Evolutionary conservation across 2,888 invertebrate genomes (phyloP), one percentile per base, ranked within the genome.

Genomic region (Napeogenes inachia): DNA sequence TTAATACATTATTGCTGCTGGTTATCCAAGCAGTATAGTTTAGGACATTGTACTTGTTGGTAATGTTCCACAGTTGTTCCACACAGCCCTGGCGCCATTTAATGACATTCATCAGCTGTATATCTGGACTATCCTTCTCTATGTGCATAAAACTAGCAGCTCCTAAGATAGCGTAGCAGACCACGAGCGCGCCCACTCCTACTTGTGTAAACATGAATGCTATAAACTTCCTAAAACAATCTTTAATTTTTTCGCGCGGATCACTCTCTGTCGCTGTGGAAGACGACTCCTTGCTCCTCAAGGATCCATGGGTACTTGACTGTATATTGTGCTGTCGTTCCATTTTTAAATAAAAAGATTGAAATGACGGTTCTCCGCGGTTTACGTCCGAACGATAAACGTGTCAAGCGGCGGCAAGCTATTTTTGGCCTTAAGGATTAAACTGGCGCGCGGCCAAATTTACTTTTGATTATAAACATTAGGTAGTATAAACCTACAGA

Each of bases 191-290:
- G 61, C 97, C 97, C 45, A 97, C 97, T 71, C 97, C 97, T 75
- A 95, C 95, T 92, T 97, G 97, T 6, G 97, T 97, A 87, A 96
- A 97, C 97, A 97, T 97, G 77, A 97, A 97, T 6, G 96, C 96
- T 62, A 96, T 93, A 72, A 96, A 92, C 82, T 96, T 96, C 54
- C 97, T 92, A 75, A 95, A 95, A 79, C 96, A 97, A 77, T 96
- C 95, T 82, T 96, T 96, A 62, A 97, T 92, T 76, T 94, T 94
- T 76, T 95, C 95, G 45, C 93, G 89, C 0, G 95, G 93, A 73
- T 94, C 94, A 75, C 92, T 92, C 63, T 92, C 93, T 54, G 92
- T 42, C 12, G 42, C 92, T 30, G 93, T 92, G 0, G 94, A 93
- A 2, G 94, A 93, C 0, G 94, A 94, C 38, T 93, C 94, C 47